Evolutionary conservation across 2,113 vertebrate species (phyloP), one percentile per base, ranked within the genome.

Genomic region (Seriola aureovittata): DNA sequence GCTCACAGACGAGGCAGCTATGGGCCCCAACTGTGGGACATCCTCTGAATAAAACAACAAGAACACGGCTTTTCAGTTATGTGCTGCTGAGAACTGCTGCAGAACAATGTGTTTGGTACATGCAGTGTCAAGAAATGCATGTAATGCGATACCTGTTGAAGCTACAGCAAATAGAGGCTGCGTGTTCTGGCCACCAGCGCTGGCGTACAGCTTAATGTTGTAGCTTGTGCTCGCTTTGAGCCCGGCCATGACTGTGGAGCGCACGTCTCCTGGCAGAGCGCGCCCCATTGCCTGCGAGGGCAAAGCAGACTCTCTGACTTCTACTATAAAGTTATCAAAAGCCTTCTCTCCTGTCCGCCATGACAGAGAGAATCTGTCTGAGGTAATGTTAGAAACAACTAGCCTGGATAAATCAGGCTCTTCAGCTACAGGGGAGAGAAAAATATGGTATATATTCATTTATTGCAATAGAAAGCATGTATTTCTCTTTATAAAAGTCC

Each of bases 311-410:
- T 96, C 95, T 93, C 96, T 96, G 94, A 97, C 93, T 93, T 97
- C 96, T 93, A 96, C 93, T 91, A 97, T 94, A 95, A 97, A 97
- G 75, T 94, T 93, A 94, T 96, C 96, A 96, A 97, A 97, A 55
- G 87, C 88, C 93, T 93, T 93, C 50, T 95, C 94, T 83, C 91
- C 88, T 8, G 94, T 95, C 92, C 94, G 93, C 97, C 96, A 97
- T 0, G 92, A 89, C 90, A 97, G 94, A 55, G 92, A 95, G 75
- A 96, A 81, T 90, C 95, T 95, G 94, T 94, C 95, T 94, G 95
- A 96, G 92, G 96, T 96, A 95, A 96, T 64, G 81, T 96, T 95
- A 93, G 96, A 96, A 91, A 96, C 89, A 94, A 90, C 95, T 91
- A 98, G 95, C 89, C 95, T 95, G 92, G 93, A 96, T 94, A 98